Conservation (phyloP, 2,113 vertebrate genomes). For the Callipepla californica region DNA sequence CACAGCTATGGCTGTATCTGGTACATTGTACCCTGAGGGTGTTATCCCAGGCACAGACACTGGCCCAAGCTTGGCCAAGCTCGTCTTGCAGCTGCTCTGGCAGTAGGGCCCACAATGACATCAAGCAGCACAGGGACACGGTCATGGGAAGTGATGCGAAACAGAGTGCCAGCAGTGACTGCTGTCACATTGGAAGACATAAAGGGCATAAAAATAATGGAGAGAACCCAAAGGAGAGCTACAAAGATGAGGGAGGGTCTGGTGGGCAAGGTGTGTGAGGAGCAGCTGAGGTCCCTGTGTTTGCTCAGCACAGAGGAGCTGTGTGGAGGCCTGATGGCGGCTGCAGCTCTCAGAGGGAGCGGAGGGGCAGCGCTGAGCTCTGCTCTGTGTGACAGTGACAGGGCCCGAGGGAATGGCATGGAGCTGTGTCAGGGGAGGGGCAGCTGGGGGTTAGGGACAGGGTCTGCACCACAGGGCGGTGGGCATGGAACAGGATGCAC, state of each 20-base stretch:
- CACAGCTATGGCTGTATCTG: neutral
- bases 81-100: neutral
- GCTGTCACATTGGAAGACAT: neutral
- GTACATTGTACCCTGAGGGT: neutral
- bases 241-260: neutral
- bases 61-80: neutral
- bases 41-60: neutral
- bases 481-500: neutral
- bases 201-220: neutral
- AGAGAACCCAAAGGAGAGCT: neutral
- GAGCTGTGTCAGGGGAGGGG: neutral
- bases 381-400: neutral
- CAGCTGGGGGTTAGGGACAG: neutral
- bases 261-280: too few species aligned
- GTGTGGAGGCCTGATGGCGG: too few species aligned
- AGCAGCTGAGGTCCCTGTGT: neutral
- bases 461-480: neutral
- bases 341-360: too few species aligned
- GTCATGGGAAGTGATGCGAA: neutral
- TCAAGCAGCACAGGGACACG: neutral
- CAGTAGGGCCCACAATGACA: neutral
- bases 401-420: neutral
- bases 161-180: rapidly evolving
- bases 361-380: neutral
- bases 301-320: neutral